Base-by-base conservation (phyloP, 92 coral and sea anemone genomes). In the Bergia puertoricense region DNA sequence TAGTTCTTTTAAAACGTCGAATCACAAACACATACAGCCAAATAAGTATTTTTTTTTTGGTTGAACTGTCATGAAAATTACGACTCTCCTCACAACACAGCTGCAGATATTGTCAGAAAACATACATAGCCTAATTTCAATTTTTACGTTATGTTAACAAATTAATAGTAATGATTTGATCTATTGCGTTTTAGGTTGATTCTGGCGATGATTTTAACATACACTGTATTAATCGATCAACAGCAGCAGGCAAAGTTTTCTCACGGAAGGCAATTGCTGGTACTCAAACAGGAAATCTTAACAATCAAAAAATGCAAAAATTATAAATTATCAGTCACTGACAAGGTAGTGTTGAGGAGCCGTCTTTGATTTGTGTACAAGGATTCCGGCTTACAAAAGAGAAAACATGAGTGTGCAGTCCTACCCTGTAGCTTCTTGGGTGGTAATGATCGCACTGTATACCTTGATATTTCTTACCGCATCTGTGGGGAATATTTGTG, bases 401-500 rank as follows among this genome's bases (percentile, higher is more conserved):
- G 30, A 18, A 62, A 15, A 42, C 1, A 76, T 76, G 80, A 42
- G 54, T 76, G 22, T 42, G 0, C 80, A 76, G 13, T 8, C 48
- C 8, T 76, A 40, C 9, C 44, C 80, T 6, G 46, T n/a, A 16
- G 14, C 30, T 42, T 23, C 46, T 45, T 76, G 80, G 80, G 11
- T 76, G 15, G 46, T 18, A 76, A 76, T 76, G 2, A 18, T 18
- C 2, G 46, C 80, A 40, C 38, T 76, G 48, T 76, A 76, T 3
- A 76, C 80, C 23, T 8, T 76, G 23, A 39, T 76, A 40, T 76
- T 76, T 76, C 23, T 76, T 76, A 42, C 13, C 10, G 80, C 80
- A 8, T 76, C 80, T 39, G 51, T 18, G 8, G 80, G 80, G 8
- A 76, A 76, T 76, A 76, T 76, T n/a, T 76, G 54, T 76, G 80